These are phyloP conservation scores for Tetramorium alpestre DNA, from an alignment of 1,140 invertebrate genomes.

Conservation along the genomic window DNA sequence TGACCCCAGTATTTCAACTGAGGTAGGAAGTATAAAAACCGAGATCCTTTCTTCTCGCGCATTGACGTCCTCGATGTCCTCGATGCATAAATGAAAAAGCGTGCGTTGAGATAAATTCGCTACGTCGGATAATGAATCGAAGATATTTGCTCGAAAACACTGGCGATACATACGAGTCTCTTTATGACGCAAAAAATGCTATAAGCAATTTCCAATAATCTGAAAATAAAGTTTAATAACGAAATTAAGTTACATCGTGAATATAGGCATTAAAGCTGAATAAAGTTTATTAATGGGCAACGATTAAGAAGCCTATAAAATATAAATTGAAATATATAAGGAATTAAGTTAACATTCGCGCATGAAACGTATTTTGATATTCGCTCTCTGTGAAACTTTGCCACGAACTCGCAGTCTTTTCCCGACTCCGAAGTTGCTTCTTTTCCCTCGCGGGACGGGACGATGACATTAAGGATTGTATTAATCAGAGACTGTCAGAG, in stretches of 20 bases:
- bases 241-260: background rate
- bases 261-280: background rate
- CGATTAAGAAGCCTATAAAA: background rate
- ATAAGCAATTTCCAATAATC: background rate
- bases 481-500: slow-evolving; percentile 84
- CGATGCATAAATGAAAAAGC: background rate
- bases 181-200: slow-evolving; percentile 4
- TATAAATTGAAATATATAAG: background rate
- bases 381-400: background rate
- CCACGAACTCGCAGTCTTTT: background rate
- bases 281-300: background rate
- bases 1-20: slow-evolving; percentile 9
- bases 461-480: slow-evolving; percentile 84
- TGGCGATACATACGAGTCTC: background rate
- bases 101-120: background rate
- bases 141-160: background rate
- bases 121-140: background rate
- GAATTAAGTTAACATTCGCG: background rate
- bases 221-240: background rate
- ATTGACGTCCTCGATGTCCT: slow-evolving; percentile 43
- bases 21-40: background rate
- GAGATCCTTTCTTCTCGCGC: slow-evolving; percentile 53
- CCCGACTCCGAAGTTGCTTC: background rate
- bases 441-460: slow-evolving; percentile 58
- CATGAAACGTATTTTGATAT: background rate